Conservation (phyloP, 30 jellyfish, hydroid and myxozoan genomes). For the Cassiopea xamachana region DNA sequence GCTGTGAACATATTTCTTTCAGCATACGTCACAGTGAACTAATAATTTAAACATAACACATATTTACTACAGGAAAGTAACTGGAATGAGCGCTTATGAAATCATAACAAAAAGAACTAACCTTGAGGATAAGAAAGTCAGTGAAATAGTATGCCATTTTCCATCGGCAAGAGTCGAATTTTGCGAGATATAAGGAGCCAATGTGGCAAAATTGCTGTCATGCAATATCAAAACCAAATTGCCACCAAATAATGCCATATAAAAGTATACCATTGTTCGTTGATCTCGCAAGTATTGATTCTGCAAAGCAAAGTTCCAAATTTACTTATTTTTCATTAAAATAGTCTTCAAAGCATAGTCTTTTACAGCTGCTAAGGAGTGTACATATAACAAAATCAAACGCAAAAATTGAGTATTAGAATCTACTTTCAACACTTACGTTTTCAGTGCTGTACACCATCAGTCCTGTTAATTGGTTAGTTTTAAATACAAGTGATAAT, state of each 20-base stretch:
- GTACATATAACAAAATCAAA: neutral
- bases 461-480: conserved; percentile 84
- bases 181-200: conserved; percentile 78
- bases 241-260: conserved; percentile 93
- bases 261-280: conserved; percentile 67
- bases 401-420: neutral
- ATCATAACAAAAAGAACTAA: neutral
- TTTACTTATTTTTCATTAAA: neutral
- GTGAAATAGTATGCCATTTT: conserved; percentile 87
- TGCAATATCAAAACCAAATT: conserved; percentile 72
- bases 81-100: neutral
- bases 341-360: neutral
- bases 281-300: conserved; percentile 55
- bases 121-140: conserved; percentile 73
- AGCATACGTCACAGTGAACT: too few species aligned
- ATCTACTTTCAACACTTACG: conserved; percentile 52
- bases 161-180: conserved; percentile 91
- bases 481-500: conserved; percentile 78
- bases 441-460: conserved; percentile 80
- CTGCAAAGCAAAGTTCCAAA: conserved; percentile 5
- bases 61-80: too few species aligned
- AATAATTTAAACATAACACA: too few species aligned
- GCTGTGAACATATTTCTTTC: too few species aligned
- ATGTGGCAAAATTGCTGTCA: conserved; percentile 64
- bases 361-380: neutral